Evolutionary conservation across 2,797 vertebrate species (phyloP).

Genomic region (Acipenser transmontanus): DNA sequence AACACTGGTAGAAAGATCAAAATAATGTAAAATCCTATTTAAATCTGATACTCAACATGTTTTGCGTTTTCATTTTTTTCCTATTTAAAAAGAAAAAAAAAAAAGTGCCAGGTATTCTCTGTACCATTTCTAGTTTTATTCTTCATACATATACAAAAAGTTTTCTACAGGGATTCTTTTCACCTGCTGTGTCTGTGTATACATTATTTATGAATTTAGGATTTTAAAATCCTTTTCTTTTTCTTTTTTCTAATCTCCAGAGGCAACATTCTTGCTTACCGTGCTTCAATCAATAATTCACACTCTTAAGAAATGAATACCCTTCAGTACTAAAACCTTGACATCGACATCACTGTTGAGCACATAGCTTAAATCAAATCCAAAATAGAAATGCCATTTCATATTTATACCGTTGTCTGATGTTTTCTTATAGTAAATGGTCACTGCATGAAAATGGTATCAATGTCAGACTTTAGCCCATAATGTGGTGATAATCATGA

Average conservation of each 20-base stretch:
- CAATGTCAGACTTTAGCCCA: no score
- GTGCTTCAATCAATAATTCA: conserved; percentile 37
- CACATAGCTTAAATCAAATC: conserved; percentile 15
- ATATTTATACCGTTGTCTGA: background rate
- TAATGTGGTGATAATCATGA: no score
- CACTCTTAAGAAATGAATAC: conserved; percentile 25
- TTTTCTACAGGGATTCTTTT: conserved; percentile 11
- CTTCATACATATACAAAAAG: conserved; percentile 13
- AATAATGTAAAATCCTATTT: no score
- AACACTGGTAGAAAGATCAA: no score
- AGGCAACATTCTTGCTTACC: conserved; percentile 32
- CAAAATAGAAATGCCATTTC: conserved; percentile 9
- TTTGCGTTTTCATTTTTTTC: background rate
- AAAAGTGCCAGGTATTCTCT: no score
- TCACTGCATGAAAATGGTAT: no score
- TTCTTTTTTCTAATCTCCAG: conserved; percentile 20
- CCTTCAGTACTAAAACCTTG: conserved; percentile 16
- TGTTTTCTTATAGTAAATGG: no score
- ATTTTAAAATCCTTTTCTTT: conserved; percentile 8
- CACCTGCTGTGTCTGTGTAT: conserved; percentile 19
- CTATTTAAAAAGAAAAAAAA: background rate
- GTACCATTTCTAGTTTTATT: conserved; percentile 1
- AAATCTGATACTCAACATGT: no score
- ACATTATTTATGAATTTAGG: conserved; percentile 33
- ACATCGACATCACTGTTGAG: conserved; percentile 12